Percentiles rank a stretch among this genome's conserved stretches.
These are phyloP conservation scores for Lycaon pictus DNA, from an alignment of 2,113 vertebrate genomes.

Conservation along the genomic window DNA sequence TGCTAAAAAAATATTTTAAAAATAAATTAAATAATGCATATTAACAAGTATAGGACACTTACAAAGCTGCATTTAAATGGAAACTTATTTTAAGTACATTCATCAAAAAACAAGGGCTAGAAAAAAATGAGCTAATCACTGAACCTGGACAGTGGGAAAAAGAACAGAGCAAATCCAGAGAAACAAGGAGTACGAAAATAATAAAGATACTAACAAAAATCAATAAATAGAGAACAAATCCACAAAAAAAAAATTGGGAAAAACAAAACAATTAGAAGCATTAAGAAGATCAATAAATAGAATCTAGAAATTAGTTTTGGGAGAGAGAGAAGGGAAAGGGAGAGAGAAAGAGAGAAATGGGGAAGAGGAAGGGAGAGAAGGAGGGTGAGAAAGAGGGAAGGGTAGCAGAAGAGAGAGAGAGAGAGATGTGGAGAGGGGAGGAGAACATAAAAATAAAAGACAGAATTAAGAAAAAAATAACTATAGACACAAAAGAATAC, in stretches of 20 bases:
- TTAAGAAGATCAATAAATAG: not conserved
- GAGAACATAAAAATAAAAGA: not conserved
- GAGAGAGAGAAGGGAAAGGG: not conserved
- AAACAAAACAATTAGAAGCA: not conserved
- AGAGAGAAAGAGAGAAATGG: not conserved
- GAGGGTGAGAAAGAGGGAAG: not conserved
- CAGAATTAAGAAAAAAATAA: not conserved
- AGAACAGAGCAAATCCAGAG: not conserved
- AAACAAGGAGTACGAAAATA: not conserved
- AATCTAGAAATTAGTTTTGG: not conserved
- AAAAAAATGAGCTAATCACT: not conserved
- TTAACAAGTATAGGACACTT: not conserved
- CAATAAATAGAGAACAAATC: not conserved
- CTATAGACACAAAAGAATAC: not conserved
- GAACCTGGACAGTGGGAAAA: not conserved
- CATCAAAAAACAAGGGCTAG: not conserved
- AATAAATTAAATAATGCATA: not conserved
- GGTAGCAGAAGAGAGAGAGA: not conserved
- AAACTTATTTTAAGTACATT: not conserved
- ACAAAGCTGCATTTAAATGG: not conserved
- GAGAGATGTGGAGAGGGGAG: no score
- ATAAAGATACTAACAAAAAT: not conserved
- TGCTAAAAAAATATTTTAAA: not conserved
- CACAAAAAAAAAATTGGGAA: not conserved
- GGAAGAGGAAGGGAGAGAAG: not conserved